phyloP scores from a whole-genome alignment of 2,888 invertebrate species.

The Mythimna loreyi region DNA sequence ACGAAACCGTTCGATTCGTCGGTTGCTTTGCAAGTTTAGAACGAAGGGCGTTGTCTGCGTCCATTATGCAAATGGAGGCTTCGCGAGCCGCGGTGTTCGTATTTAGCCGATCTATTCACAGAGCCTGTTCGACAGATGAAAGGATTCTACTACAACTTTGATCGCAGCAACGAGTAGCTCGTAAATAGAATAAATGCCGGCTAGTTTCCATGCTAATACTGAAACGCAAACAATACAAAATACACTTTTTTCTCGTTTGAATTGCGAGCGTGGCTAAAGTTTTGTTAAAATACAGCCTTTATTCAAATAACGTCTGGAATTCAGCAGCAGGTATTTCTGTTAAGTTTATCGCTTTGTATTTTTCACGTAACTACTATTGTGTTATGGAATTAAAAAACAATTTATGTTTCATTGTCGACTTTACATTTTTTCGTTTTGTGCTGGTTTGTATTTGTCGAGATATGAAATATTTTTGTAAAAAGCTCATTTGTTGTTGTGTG shows the following conservation, averaged over 20 bases:
- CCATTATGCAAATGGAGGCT: conserved; percentile 87
- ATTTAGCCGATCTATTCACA: conserved; percentile 85
- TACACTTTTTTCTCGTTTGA: conserved; percentile 46
- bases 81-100: conserved; percentile 69
- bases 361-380: conserved; percentile 41
- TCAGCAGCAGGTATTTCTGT: conserved; percentile 53
- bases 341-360: conserved; percentile 54
- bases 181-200: conserved; percentile 68
- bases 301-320: conserved; percentile 55
- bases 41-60: conserved; percentile 77
- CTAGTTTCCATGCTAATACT: conserved; percentile 65
- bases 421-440: conserved; percentile 25
- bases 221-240: conserved; percentile 62
- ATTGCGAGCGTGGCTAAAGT: conserved; percentile 51
- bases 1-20: conserved; percentile 73
- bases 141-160: conserved; percentile 73
- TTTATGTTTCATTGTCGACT: conserved; percentile 37
- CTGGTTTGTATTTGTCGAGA: conserved; percentile 4
- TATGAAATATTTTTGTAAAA: conserved; percentile 25
- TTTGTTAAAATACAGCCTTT: conserved; percentile 54
- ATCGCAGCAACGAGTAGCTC: conserved; percentile 63
- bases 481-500: conserved; percentile 38
- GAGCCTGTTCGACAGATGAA: conserved; percentile 70
- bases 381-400: conserved; percentile 44
- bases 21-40: conserved; percentile 75